Base-by-base conservation (phyloP, 2,113 vertebrate genomes). In the Cromileptes altivelis region DNA sequence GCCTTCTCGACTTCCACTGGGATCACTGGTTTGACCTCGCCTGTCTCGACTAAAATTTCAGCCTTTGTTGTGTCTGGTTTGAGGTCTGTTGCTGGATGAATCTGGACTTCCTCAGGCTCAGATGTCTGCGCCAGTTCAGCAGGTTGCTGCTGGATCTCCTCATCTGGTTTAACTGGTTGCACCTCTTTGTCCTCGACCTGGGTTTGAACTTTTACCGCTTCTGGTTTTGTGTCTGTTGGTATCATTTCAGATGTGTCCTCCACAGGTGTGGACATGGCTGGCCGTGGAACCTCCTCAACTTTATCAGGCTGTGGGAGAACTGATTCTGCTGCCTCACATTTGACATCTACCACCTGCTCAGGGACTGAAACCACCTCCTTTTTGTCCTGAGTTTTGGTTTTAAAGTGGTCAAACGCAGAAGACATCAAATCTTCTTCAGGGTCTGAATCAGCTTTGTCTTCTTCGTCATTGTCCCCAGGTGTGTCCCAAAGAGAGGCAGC, bases 401-500 rank as follows among this genome's bases (percentile, higher is more conserved):
- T 80, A 73, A 40, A 87, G 10, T 85, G 79, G 60, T 19, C 19
- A 19, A 88, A 90, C 0, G 70, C 74, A 55, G 85, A 81, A 6
- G 75, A 61, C 37, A 91, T 6, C 4, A 27, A 0, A 23, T 94
- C 93, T n/a, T 94, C 87, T 3, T 93, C 87, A 0, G 15, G 40
- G 1, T 90, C 84, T 4, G n/a, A 4, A 0, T 91, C 84, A 1
- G 80, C 30, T 0, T 74, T 37, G 4, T 82, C 71, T 0, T 87
- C 80, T 11, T 82, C 47, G 0, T 71, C 70, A 0, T 55, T 6
- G 27, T 74, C 53, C 68, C 21, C 5, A 81, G 90, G 62, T 64
- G 93, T 85, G 3, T 92, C 85, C 61, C 89, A 78, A 78, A 99
- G 94, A 57, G 95, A 95, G 4, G 92, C 81, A 13, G 96, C 96